Evolutionary conservation across 2,888 invertebrate species (phyloP).

Genomic region (Formica aserva): DNA sequence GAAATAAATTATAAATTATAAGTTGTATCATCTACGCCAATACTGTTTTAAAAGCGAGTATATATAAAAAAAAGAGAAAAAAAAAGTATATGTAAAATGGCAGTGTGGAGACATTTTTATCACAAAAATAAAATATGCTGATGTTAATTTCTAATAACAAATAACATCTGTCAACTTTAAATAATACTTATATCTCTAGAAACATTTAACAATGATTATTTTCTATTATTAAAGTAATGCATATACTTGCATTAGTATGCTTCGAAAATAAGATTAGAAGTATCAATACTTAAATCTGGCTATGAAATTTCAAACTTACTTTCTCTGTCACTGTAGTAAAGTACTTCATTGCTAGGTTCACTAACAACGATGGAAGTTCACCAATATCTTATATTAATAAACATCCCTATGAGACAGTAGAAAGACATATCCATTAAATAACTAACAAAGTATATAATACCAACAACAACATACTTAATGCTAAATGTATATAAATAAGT

Average conservation of each 20-base stretch:
- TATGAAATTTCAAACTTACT: constrained; percentile 71
- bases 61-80: neutral
- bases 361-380: constrained; percentile 69
- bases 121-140: constrained; percentile 17
- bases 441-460: constrained; percentile 64
- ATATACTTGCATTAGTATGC: constrained; percentile 37
- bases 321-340: constrained; percentile 60
- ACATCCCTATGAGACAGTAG: constrained; percentile 35
- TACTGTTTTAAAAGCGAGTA: neutral
- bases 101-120: constrained; percentile 38
- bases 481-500: constrained; percentile 65
- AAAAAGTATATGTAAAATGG: constrained; percentile 22
- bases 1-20: constrained; percentile 24
- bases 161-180: constrained; percentile 15
- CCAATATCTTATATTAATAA: constrained; percentile 24
- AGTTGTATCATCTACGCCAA: neutral
- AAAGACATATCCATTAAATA: constrained; percentile 56
- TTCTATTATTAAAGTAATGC: constrained; percentile 21
- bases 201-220: constrained; percentile 43
- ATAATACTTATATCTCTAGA: constrained; percentile 31
- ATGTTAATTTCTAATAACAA: neutral
- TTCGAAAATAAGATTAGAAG: constrained; percentile 61
- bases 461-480: constrained; percentile 63
- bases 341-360: constrained; percentile 62
- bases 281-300: constrained; percentile 58